Conservation (phyloP, 2,888 invertebrate species). For the Netelia fuscicornis region DNA sequence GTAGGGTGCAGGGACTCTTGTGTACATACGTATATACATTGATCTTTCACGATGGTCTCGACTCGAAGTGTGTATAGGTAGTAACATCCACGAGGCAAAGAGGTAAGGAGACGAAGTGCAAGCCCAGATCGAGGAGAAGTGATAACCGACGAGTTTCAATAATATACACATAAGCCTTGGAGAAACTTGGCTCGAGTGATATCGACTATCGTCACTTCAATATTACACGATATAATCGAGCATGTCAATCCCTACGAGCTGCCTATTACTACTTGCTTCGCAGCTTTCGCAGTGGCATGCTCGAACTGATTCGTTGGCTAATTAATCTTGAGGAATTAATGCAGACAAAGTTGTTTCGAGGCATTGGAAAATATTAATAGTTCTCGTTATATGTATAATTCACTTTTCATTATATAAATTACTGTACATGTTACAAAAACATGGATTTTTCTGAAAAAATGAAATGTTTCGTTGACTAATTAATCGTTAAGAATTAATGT, state of each 20-base stretch:
- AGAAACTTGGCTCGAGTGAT: constrained; percentile 4
- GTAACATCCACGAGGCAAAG: neutral
- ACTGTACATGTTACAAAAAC: no score
- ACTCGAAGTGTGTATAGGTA: neutral
- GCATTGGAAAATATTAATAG: no score
- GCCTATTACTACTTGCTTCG: neutral
- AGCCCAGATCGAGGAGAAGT: neutral
- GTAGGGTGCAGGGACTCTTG: neutral
- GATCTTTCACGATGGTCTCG: constrained; percentile 1
- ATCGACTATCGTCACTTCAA: neutral
- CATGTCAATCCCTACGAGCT: neutral
- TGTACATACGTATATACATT: neutral
- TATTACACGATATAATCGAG: neutral
- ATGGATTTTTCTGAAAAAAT: no score
- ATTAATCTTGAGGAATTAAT: no score
- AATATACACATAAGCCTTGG: constrained; percentile 11
- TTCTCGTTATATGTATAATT: no score
- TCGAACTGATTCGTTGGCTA: neutral
- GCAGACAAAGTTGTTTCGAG: no score
- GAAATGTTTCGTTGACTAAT: no score
- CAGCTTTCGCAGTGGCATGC: neutral
- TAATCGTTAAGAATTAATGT: no score
- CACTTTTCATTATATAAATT: no score
- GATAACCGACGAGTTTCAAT: constrained; percentile 14
- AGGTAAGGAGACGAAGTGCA: neutral